These are phyloP conservation scores for Atherix ibis DNA, from an alignment of 2,888 invertebrate species.

Conservation along the genomic window DNA sequence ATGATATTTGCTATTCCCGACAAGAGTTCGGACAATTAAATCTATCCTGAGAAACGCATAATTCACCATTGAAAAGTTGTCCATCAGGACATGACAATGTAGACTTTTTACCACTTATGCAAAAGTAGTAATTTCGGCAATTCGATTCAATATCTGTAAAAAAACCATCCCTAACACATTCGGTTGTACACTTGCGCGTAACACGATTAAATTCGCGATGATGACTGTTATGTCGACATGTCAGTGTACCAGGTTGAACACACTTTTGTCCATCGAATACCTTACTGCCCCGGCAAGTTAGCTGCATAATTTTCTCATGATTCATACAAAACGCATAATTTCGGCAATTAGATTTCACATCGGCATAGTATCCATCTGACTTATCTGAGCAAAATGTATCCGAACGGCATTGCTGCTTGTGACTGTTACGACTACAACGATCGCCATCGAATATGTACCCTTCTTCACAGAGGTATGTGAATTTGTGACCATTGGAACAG, in stretches of 20 bases:
- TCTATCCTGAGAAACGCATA: conserved; percentile 34
- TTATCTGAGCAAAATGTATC: conserved; percentile 32
- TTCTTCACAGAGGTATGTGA: conserved; percentile 40
- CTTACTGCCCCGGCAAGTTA: conserved; percentile 40
- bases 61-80: conserved; percentile 41
- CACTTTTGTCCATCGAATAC: conserved; percentile 43
- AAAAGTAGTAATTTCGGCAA: conserved; percentile 42
- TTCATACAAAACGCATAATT: conserved; percentile 44
- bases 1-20: conserved; percentile 1
- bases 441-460: conserved; percentile 38
- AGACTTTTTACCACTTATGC: conserved; percentile 38
- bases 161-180: conserved; percentile 35
- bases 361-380: conserved; percentile 41
- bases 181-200: conserved; percentile 16
- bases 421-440: conserved; percentile 29
- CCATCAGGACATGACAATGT: conserved; percentile 36
- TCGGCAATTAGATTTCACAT: conserved; percentile 37
- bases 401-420: conserved; percentile 15
- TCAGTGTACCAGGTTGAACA: conserved; percentile 31
- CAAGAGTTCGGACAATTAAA: conserved; percentile 20
- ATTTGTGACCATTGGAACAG: conserved; percentile 39
- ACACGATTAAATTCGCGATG: conserved; percentile 23
- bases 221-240: conserved; percentile 30
- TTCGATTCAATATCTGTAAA: conserved; percentile 33
- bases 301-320: conserved; percentile 37